phyloP scores from a whole-genome alignment of 1,140 invertebrate species.

The Odontomachus brunneus region DNA sequence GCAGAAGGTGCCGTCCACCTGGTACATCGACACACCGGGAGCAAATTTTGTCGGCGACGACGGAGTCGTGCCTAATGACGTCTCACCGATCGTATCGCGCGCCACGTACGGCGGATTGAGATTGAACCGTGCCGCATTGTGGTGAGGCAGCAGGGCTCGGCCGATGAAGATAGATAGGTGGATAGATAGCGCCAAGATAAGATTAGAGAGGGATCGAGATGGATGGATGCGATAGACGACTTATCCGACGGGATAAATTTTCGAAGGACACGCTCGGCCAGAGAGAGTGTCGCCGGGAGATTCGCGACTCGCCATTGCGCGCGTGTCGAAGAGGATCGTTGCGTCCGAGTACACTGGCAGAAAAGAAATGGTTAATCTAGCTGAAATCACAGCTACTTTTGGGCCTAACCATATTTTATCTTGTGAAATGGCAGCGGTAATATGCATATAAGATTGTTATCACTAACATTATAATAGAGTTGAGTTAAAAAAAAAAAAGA shows the following conservation, averaged over 20 bases:
- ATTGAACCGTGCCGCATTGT: slow-evolving; percentile 14
- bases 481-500: no score
- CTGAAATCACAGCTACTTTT: no score
- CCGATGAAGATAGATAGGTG: slow-evolving; percentile 29
- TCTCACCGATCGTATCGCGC: slow-evolving; percentile 26
- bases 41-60: neutral
- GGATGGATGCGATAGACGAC: neutral
- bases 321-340: slow-evolving; percentile 18
- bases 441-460: no score
- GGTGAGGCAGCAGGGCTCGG: neutral
- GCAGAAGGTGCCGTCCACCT: neutral
- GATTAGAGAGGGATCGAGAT: neutral
- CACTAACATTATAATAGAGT: no score
- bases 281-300: no score
- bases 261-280: neutral
- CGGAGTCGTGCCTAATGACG: slow-evolving; percentile 12
- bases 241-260: slow-evolving; percentile 2
- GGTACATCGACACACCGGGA: neutral
- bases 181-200: neutral
- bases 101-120: slow-evolving; percentile 13
- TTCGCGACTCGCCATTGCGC: neutral
- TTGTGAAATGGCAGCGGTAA: no score
- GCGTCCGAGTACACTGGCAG: slow-evolving; percentile 17
- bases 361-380: no score
- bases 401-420: no score